These are phyloP conservation scores for Poeciliopsis turrubarensis DNA, from an alignment of 2,113 vertebrate species.

Conservation along the genomic window DNA sequence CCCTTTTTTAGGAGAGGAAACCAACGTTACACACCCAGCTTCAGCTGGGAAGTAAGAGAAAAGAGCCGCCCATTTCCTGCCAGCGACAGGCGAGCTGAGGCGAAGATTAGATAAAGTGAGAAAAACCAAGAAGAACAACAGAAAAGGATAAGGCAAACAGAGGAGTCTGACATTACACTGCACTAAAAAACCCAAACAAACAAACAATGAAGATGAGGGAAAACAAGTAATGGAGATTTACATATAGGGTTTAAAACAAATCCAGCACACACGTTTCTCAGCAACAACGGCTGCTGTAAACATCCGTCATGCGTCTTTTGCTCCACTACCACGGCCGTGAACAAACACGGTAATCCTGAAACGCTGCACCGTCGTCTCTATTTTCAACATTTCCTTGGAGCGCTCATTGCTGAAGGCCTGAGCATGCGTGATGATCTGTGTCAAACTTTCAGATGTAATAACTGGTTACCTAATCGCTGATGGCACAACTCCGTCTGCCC, in stretches of 20 bases:
- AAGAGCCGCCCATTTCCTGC: constrained; percentile 64
- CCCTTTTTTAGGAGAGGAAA: constrained; percentile 62
- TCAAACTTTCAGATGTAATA: constrained; percentile 14
- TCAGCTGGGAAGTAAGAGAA: constrained; percentile 55
- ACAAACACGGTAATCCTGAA: not conserved
- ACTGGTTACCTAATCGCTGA: constrained; percentile 39
- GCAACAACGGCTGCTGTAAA: not conserved
- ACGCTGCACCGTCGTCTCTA: not conserved
- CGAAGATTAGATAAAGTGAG: constrained; percentile 34
- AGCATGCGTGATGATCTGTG: not conserved
- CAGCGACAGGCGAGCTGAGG: constrained; percentile 37
- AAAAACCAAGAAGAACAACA: constrained; percentile 29
- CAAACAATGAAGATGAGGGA: not conserved
- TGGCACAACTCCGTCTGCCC: constrained; percentile 18
- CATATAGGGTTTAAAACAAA: not conserved
- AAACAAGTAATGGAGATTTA: not conserved
- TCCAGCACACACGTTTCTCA: not conserved
- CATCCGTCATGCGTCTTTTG: not conserved
- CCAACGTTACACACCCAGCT: constrained; percentile 56
- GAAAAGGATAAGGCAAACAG: not conserved
- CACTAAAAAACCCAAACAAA: not conserved
- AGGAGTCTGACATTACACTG: not conserved
- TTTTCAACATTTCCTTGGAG: constrained; percentile 14
- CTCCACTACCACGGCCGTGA: not conserved
- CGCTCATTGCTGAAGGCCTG: not conserved